Evolutionary conservation across 2,888 invertebrate genomes (phyloP).

Genomic region (Aelia acuminata): DNA sequence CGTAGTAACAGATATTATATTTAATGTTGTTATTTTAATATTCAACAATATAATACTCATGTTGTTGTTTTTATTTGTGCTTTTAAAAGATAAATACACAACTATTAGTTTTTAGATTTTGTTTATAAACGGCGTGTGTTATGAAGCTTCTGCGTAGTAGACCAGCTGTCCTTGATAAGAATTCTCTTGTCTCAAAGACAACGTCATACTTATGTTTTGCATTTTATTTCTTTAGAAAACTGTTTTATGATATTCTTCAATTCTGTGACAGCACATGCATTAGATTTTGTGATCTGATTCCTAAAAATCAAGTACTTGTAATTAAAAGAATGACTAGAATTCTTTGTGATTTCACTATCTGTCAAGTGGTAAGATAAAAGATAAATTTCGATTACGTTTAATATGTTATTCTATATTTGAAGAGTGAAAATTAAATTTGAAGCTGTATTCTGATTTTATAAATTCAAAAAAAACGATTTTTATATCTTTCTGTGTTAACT

Average conservation of each 20-base stretch:
- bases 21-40: neutral
- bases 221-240: neutral
- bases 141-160: neutral
- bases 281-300: neutral
- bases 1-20: neutral
- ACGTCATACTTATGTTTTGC: neutral
- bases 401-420: neutral
- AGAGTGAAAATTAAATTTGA: neutral
- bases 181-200: neutral
- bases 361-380: constrained; percentile 32
- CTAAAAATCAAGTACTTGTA: neutral
- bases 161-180: constrained; percentile 20
- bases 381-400: neutral
- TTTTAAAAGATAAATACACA: neutral
- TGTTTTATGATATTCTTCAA: neutral
- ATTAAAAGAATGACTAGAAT: neutral
- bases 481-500: neutral
- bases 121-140: constrained; percentile 18
- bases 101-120: neutral
- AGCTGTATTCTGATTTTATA: neutral
- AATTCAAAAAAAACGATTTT: neutral
- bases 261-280: neutral
- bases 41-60: neutral
- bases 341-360: neutral
- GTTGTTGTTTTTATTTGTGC: neutral